A percentile compares a stretch with the other conserved stretches of the same genome.
Evolutionary conservation across 2,113 vertebrate genomes (phyloP).

Genomic region (Puntigrus tetrazona): DNA sequence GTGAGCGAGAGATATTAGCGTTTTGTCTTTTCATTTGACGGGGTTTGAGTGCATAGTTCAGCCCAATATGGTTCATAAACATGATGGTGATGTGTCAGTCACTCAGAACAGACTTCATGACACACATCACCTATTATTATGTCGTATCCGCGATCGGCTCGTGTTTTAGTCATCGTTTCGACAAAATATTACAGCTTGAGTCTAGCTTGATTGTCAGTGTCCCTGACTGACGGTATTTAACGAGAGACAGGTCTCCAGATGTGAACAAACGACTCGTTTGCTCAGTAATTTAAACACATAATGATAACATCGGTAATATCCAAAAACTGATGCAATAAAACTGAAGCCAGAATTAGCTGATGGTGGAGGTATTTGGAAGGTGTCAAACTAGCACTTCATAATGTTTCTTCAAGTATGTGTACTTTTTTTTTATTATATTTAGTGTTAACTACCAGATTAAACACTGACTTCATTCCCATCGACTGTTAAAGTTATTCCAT

Average conservation of each 20-base stretch:
- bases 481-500: background rate
- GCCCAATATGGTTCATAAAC: background rate
- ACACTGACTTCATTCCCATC: background rate
- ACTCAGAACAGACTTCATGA: background rate
- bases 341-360: conserved; percentile 17
- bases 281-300: background rate
- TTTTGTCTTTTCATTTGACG: background rate
- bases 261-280: background rate
- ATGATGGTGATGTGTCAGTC: conserved; percentile 43
- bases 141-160: background rate
- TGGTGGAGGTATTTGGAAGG: background rate
- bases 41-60: background rate
- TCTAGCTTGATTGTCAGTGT: background rate
- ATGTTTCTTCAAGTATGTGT: background rate
- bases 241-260: background rate
- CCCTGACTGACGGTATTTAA: background rate
- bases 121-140: background rate
- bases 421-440: background rate
- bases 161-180: background rate
- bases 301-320: background rate
- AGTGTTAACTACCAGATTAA: background rate
- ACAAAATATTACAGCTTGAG: background rate
- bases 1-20: conserved; percentile 61
- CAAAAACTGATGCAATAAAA: background rate
- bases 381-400: conserved; percentile 2